These are phyloP conservation scores for Drosophila orosa DNA, from an alignment of 1,140 invertebrate genomes.

Conservation along the genomic window DNA sequence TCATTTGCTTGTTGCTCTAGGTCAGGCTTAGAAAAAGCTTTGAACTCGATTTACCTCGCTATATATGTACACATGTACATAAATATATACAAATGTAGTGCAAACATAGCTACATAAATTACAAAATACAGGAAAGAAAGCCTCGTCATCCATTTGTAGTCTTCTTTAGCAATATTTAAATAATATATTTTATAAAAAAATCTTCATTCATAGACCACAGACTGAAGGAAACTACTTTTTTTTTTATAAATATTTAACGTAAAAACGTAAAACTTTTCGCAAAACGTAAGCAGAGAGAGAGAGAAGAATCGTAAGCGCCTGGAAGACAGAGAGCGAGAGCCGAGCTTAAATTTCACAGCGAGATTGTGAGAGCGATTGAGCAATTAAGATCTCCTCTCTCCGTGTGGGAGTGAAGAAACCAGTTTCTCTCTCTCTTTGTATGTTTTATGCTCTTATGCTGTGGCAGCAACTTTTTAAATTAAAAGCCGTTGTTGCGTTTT, in stretches of 20 bases:
- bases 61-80: background rate
- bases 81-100: too few relatives aligned
- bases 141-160: too few relatives aligned
- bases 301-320: slow-evolving; percentile 16
- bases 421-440: slow-evolving; percentile 55
- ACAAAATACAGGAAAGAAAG: background rate
- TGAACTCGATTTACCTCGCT: background rate
- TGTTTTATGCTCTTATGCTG: slow-evolving; percentile 56
- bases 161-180: background rate
- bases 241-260: background rate
- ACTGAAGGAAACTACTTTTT: background rate
- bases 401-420: slow-evolving; percentile 65
- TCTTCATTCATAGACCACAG: background rate
- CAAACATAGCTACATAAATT: too few relatives aligned
- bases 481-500: slow-evolving; percentile 61
- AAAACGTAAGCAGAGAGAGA: slow-evolving; percentile 9
- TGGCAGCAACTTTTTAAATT: slow-evolving; percentile 72
- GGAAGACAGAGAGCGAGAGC: background rate
- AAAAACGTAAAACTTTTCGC: background rate
- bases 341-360: background rate
- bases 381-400: slow-evolving; percentile 16
- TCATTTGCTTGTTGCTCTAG: slow-evolving; percentile 38
- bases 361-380: slow-evolving; percentile 17
- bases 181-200: background rate
- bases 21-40: slow-evolving; percentile 25